A percentile compares a stretch with the other conserved stretches of the same genome.
Conservation (phyloP, 2,797 vertebrate species). For the Eurystomus glaucurus region DNA sequence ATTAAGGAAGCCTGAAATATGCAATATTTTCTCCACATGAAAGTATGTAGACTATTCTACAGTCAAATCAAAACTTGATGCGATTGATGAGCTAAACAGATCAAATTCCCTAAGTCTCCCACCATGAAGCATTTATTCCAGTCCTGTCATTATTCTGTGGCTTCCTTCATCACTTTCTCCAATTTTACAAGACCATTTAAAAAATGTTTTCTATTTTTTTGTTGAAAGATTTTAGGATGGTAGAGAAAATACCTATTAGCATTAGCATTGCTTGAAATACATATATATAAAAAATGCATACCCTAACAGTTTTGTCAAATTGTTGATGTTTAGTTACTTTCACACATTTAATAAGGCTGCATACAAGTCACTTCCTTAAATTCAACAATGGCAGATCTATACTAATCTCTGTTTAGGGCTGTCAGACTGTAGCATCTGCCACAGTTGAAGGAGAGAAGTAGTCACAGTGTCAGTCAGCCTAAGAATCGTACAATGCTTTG, state of each 20-base stretch:
- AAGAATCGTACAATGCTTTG: background rate
- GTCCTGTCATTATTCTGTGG: background rate
- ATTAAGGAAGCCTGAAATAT: background rate
- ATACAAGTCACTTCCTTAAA: background rate
- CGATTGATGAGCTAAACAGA: background rate
- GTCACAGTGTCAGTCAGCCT: background rate
- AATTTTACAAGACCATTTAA: background rate
- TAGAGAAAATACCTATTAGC: background rate
- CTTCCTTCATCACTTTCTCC: background rate
- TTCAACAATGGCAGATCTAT: background rate
- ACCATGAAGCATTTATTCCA: background rate
- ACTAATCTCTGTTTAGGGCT: background rate
- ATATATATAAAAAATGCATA: background rate
- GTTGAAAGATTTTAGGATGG: background rate
- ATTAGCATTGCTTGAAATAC: background rate
- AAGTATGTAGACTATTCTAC: background rate
- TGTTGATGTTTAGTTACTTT: background rate
- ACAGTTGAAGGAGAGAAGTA: background rate
- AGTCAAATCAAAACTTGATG: background rate
- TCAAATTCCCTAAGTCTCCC: background rate
- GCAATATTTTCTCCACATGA: background rate
- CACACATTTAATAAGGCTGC: background rate
- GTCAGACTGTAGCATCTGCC: fast-evolving
- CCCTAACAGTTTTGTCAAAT: background rate
- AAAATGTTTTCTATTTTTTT: background rate